A percentile compares a stretch with the other conserved stretches of the same genome.
phyloP scores from a whole-genome alignment of 2,113 vertebrate species.

The Stercorarius parasiticus region DNA sequence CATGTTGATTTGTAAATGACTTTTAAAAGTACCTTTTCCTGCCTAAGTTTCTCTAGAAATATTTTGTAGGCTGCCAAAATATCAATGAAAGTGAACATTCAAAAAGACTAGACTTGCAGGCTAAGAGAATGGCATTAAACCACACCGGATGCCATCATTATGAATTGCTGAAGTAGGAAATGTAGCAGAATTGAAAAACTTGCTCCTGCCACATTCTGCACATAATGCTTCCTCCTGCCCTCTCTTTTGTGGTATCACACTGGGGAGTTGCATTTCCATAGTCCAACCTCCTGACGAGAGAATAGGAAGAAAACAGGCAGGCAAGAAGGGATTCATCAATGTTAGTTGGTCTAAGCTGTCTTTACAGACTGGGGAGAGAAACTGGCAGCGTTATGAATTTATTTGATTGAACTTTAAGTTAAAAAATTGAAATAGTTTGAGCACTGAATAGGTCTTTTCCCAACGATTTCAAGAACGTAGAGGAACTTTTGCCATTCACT shows the following conservation, averaged over 20 bases:
- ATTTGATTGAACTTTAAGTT: background rate
- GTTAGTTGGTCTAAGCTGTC: background rate
- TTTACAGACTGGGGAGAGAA: background rate
- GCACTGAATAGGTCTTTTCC: background rate
- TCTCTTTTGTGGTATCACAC: background rate
- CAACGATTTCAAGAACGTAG: background rate
- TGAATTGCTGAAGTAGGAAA: background rate
- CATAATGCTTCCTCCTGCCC: background rate
- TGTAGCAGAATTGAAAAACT: background rate
- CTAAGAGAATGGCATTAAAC: background rate
- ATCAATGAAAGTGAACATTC: background rate
- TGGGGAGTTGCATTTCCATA: background rate
- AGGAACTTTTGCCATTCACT: background rate
- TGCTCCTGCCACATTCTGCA: background rate
- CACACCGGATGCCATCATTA: rapidly evolving
- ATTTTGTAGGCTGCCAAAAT: background rate
- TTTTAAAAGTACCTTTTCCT: background rate
- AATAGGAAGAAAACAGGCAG: background rate
- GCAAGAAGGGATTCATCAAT: background rate
- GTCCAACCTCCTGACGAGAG: background rate
- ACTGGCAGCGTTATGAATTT: background rate
- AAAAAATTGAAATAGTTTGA: background rate
- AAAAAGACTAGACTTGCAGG: background rate
- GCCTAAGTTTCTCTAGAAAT: background rate
- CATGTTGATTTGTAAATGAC: background rate